Evolutionary conservation across 1,140 invertebrate species (phyloP), one percentile per base, ranked within the genome.

Genomic region (Leptinotarsa defecta): DNA sequence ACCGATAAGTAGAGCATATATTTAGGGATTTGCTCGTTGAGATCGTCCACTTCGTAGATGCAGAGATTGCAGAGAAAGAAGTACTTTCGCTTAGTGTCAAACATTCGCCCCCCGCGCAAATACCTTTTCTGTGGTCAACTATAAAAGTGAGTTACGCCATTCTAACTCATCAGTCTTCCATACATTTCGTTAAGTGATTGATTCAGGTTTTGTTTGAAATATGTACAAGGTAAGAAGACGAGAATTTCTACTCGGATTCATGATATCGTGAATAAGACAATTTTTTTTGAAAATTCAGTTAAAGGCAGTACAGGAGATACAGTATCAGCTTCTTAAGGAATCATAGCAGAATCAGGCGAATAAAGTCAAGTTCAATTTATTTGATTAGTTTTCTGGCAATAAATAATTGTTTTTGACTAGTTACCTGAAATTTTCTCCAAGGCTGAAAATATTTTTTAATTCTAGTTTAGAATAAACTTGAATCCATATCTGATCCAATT

Each of bases 41-140:
- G n/a, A 67, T 22, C 15, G 67, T 68, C 34, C 15, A 43, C 34
- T n/a, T 19, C 6, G 34, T 34, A 11, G 67, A 19, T 27, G 27
- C 67, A 20, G 67, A 68, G 64, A 67, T 43, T 43, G 34, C 34
- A 43, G 43, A 68, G 67, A 68, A 68, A 34, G 64, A 43, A 68
- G 24, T 68, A 68, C 67, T 68, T 68, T 68, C 67, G 67, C 67
- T 48, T 43, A 68, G 43, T 68, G 67, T 68, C 67, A 68, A 43
- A 68, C 67, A 68, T 43, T 68, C 67, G 27, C 67, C 67, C n/a
- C n/a, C n/a, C 52, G 17, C n/a, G 15, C 15, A 57, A 19, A 68
- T 34, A 17, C 67, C 15, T 48, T 48, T 6, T 68, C n/a, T 43
- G 43, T 43, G n/a, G n/a, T 48, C 24, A 68, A 43, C 2, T 68